These are phyloP conservation scores for Palythoa caribaeorum DNA, from an alignment of 92 coral and sea anemone species.

Conservation along the genomic window DNA sequence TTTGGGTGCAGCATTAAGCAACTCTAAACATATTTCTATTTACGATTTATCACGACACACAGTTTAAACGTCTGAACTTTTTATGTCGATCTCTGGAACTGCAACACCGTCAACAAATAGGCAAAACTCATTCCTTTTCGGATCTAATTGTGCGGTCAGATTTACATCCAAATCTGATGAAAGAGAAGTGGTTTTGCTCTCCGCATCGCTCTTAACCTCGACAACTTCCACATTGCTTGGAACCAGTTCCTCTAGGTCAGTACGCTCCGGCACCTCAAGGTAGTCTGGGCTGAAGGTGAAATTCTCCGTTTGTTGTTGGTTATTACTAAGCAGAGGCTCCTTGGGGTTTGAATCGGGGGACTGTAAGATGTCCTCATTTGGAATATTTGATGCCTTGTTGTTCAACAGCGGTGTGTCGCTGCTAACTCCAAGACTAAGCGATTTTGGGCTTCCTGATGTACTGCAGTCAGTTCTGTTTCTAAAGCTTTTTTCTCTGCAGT, in stretches of 20 bases:
- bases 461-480: background rate
- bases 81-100: constrained; percentile 75
- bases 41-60: background rate
- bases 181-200: constrained; percentile 27
- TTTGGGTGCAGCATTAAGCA: background rate
- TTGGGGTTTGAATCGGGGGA: background rate
- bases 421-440: background rate
- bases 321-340: constrained; percentile 3
- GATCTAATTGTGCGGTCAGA: constrained; percentile 73
- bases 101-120: constrained; percentile 80
- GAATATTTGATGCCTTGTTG: background rate
- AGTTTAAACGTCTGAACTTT: constrained; percentile 74
- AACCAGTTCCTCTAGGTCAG: constrained; percentile 2
- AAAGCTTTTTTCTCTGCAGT: constrained; percentile 1
- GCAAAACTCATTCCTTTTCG: constrained; percentile 66
- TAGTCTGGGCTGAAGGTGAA: background rate
- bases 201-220: constrained; percentile 30
- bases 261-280: constrained; percentile 4
- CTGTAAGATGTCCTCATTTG: background rate
- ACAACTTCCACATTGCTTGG: background rate
- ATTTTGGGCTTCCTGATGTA: background rate
- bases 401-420: constrained; percentile 24
- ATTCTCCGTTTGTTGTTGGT: background rate
- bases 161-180: constrained; percentile 53
- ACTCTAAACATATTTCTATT: background rate